Base-by-base conservation (phyloP, 92 coral and sea anemone genomes). In the Parazoanthus swiftii region DNA sequence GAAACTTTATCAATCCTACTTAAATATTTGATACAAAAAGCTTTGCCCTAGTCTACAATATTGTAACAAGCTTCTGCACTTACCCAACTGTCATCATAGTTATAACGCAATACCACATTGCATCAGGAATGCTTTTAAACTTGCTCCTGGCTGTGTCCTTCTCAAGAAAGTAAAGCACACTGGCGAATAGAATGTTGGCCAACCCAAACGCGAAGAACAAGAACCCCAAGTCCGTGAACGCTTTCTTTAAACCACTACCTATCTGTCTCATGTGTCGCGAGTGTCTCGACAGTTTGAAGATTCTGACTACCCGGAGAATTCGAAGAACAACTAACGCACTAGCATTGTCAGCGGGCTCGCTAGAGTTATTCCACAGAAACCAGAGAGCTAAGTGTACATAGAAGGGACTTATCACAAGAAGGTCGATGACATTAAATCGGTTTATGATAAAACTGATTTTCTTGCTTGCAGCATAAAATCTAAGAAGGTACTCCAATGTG, bases 11-110 rank as follows among this genome's bases (percentile, higher is more conserved):
- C 51, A 48, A 8, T 6, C 11, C 51, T 48, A 48, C 51, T 48
- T 1, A 48, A 48, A 48, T 7, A 48, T 0, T 48, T 48, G 51
- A 7, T 48, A 48, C 11, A 6, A 48, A 48, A 48, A 48, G 11
- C 11, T 10, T 0, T 48, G 51, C 9, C 51, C 51, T 11, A 48
- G 11, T 7, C 51, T 48, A 7, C 51, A 48, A 54, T 54, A 54
- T 11, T 20, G 59, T 54, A 13, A 13, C 59, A 18, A 54, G 2
- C 4, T 54, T 18, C 68, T 21, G n/a, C 39, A 90, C 98, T 86
- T 93, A 96, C 98, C 98, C 98, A 35, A 96, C 95, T 6, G 98
- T 96, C 98, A 96, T 96, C 98, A 96, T 96, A 0, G 98, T 96
- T 50, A 96, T 94, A 15, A 95, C 91, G 6, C 98, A 93, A 70